phyloP scores from a whole-genome alignment of 2,797 vertebrate species.

The Agapornis canus region DNA sequence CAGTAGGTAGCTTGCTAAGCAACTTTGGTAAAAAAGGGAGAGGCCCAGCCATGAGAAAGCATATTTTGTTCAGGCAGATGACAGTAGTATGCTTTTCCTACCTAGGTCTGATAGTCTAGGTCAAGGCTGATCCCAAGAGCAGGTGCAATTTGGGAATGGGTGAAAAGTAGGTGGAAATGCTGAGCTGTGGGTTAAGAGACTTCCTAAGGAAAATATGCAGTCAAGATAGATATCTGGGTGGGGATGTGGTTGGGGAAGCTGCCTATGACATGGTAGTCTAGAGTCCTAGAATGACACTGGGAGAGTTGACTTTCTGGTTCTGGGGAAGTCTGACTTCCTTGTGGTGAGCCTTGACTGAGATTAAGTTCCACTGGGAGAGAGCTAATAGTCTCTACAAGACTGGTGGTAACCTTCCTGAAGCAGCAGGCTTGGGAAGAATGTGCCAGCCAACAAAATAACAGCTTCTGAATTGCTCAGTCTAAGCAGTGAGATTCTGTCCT shows the following conservation, averaged over 20 bases:
- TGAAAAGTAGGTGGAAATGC: not conserved
- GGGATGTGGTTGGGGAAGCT: not conserved
- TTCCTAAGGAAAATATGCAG: not conserved
- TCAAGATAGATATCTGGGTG: not conserved
- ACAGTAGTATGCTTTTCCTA: not conserved
- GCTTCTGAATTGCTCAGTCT: not conserved
- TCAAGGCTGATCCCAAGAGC: not conserved
- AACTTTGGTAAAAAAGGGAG: not conserved
- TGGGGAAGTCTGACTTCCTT: not conserved
- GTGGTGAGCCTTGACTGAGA: not conserved
- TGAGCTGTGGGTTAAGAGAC: not conserved
- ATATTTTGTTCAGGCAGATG: not conserved
- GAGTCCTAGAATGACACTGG: not conserved
- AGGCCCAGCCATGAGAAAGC: not conserved
- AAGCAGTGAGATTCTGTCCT: not conserved
- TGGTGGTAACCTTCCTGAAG: not conserved
- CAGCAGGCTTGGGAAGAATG: not conserved
- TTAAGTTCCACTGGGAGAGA: not conserved
- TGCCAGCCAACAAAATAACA: not conserved
- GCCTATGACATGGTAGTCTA: not conserved
- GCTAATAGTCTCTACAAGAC: not conserved
- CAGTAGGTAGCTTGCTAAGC: not conserved
- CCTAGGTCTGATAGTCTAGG: not conserved
- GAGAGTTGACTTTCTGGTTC: not conserved
- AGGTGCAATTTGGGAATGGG: not conserved